Evolutionary conservation across 2,113 vertebrate genomes (phyloP).

Genomic region (Gambusia affinis): DNA sequence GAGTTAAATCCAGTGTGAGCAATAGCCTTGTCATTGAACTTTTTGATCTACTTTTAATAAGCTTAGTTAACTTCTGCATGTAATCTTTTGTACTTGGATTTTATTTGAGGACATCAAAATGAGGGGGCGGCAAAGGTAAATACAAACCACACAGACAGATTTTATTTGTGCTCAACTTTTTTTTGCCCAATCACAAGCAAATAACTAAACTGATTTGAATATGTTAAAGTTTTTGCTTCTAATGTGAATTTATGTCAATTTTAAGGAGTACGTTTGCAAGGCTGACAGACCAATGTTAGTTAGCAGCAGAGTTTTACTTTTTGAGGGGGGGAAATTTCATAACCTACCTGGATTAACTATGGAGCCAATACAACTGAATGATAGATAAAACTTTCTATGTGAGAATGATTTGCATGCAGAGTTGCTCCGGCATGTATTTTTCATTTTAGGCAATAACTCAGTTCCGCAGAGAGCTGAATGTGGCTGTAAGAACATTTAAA

Average conservation of each 20-base stretch:
- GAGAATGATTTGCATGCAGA: conserved; percentile 14
- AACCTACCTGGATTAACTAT: background rate
- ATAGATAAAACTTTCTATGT: conserved; percentile 9
- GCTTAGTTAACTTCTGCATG: too few relatives aligned
- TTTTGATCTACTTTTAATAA: too few relatives aligned
- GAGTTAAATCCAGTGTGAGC: too few relatives aligned
- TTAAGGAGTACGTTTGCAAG: background rate
- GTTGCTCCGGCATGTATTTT: background rate
- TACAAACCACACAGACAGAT: background rate
- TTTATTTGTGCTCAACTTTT: background rate
- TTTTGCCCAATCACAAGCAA: background rate
- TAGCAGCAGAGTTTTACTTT: background rate
- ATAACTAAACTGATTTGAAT: background rate
- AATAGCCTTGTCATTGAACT: too few relatives aligned
- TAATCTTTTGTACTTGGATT: background rate
- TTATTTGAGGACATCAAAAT: background rate
- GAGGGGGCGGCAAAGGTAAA: background rate
- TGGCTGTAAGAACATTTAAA: conserved; percentile 13
- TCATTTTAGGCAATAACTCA: conserved; percentile 27
- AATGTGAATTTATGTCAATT: background rate
- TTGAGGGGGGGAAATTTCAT: background rate
- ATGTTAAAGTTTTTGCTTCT: background rate
- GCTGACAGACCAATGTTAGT: background rate
- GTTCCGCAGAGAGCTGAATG: conserved; percentile 1
- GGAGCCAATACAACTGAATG: background rate